Evolutionary conservation across 2,888 invertebrate genomes (phyloP), one percentile per base, ranked within the genome.

Genomic region (Spialia ferax): DNA sequence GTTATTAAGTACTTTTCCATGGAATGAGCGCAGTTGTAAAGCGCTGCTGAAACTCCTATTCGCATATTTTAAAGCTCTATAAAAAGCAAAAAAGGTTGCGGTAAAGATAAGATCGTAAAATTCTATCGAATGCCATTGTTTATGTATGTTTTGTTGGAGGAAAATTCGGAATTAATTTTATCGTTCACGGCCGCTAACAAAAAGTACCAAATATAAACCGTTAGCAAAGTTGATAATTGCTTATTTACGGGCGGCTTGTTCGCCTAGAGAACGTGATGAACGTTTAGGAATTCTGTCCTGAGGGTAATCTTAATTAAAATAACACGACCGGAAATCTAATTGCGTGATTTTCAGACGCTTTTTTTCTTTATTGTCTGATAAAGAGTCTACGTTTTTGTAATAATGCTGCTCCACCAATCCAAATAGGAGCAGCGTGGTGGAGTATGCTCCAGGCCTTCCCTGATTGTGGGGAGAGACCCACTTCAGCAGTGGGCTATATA

Each of bases 251-350:
- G 32, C 22, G n/a, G 48, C 20, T 62, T 20, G 61, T 15, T 54
- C 54, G 42, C 13, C 10, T 23, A n/a, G 5, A 38, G 38, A 62
- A 62, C 69, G 59, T 69, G 69, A 63, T 56, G 62, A 42, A 35
- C 15, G 29, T 32, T 20, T 26, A 35, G n/a, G 69, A 71, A 71
- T 67, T 59, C 62, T 54, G 54, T 48, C 60, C 20, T 56, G 54
- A 64, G 57, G 70, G 57, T 64, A 62, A 63, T 67, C 66, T 63
- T 69, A 69, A 71, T 71, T 69, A 65, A 71, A 71, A 69, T 62
- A 62, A 69, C 64, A 71, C 62, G 61, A 61, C 57, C 62, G 48
- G 64, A 57, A 64, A 62, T 50, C 52, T 23, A 32, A 52, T 62
- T 62, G 52, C 22, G 62, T 62, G 62, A 62, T 62, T 62, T 62